These are phyloP conservation scores for Drosophila niveifrons DNA, from an alignment of 2,888 invertebrate species.

Conservation along the genomic window DNA sequence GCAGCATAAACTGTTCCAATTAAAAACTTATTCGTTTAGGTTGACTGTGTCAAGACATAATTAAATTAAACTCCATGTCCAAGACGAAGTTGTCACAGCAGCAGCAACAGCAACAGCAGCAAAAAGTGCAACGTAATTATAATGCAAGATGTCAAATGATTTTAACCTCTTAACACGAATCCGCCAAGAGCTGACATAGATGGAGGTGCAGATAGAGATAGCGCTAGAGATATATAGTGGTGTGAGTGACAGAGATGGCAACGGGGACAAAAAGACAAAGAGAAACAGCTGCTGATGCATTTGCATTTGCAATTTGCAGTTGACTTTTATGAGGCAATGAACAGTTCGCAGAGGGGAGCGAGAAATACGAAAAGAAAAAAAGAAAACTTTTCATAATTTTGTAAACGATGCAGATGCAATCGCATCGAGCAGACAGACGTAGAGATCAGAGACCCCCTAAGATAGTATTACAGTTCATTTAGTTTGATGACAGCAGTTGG, in stretches of 20 bases:
- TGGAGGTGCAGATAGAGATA: slow-evolving; percentile 10
- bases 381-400: slow-evolving; percentile 41
- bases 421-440: slow-evolving; percentile 21
- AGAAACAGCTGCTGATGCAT: slow-evolving; percentile 26
- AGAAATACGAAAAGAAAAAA: neutral
- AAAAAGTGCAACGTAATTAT: slow-evolving; percentile 54
- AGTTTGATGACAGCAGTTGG: slow-evolving; percentile 39
- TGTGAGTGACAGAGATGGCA: neutral
- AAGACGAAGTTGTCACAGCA: slow-evolving; percentile 10
- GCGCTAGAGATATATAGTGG: neutral
- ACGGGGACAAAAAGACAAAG: slow-evolving; percentile 12
- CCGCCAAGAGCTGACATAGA: slow-evolving; percentile 9
- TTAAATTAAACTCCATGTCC: slow-evolving; percentile 42
- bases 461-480: slow-evolving; percentile 39
- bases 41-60: slow-evolving; percentile 30
- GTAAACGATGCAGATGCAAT: slow-evolving; percentile 40
- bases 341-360: slow-evolving; percentile 35
- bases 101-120: neutral
- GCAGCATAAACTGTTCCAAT: slow-evolving; percentile 22
- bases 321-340: slow-evolving; percentile 57
- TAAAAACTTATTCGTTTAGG: slow-evolving; percentile 26
- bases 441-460: slow-evolving; percentile 7
- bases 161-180: slow-evolving; percentile 70
- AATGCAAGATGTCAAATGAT: slow-evolving; percentile 67
- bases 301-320: slow-evolving; percentile 52